Base-by-base conservation (phyloP, 2,888 invertebrate genomes). In the Brachyopa scutellaris region DNA sequence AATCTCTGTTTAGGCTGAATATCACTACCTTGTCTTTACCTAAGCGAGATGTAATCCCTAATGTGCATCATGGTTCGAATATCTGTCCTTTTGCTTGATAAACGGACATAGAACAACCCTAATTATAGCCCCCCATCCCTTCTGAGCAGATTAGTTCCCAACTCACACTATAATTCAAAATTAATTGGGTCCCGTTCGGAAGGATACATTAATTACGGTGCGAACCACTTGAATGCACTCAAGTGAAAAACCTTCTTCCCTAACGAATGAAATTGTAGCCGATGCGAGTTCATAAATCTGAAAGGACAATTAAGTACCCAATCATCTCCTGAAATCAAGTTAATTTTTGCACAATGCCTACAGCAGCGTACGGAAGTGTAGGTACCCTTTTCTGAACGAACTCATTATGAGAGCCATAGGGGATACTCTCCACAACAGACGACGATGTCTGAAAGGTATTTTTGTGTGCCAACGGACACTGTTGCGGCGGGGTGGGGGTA, bases 351-450 rank as follows among this genome's bases (percentile, higher is more conserved):
- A 38, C 47, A 66, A 31, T 40, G 57, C 21, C 21, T 47, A 31
- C n/a, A n/a, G n/a, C 33, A 26, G 49, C 42, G 42, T 13, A 23
- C 42, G 42, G 33, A 53, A 76, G 38, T 61, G 38, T n/a, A n/a
- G n/a, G n/a, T 62, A 69, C 61, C 55, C 61, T 61, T 74, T 76
- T 76, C 29, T 19, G 17, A 53, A 59, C 67, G 17, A 53, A 59
- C 67, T 77, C 53, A 77, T 69, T 69, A 69, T 45, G 21, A 29
- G 19, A 55, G 29, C 45, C 23, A n/a, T 26, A 31, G 62, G 61
- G 47, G 15, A 47, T 6, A 74, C 31, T 23, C 13, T 17, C 45
- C 2, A 2, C 9, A 23, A 33, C 45, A 13, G 5, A 17, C 26
- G 23, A 26, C 15, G 55, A 55, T n/a, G 33, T 21, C 19, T 8